phyloP scores from a whole-genome alignment of 2,797 vertebrate genomes.

The Sebastes miniatus region DNA sequence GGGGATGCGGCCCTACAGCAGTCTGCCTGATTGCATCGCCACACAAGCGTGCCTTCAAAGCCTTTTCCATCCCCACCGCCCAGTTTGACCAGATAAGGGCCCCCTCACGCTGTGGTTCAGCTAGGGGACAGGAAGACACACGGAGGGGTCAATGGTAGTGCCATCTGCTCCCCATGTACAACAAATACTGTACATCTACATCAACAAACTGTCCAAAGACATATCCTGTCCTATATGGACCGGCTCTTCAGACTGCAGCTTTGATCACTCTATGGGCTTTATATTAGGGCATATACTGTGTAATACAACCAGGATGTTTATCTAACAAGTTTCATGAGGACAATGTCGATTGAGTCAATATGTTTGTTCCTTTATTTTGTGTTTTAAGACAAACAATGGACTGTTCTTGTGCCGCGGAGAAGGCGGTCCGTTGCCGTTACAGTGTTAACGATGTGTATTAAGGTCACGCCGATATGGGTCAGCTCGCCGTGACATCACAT shows the following conservation, averaged over 20 bases:
- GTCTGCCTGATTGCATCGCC: slow-evolving; percentile 82
- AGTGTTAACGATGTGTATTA: slow-evolving; percentile 50
- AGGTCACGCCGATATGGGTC: slow-evolving; percentile 44
- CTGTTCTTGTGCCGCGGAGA: background rate
- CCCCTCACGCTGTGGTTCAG: slow-evolving; percentile 78
- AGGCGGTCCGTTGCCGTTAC: background rate
- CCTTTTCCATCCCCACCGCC: slow-evolving; percentile 74
- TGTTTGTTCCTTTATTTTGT: slow-evolving; percentile 25
- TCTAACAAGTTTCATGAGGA: slow-evolving; percentile 38
- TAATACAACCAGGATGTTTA: slow-evolving; percentile 50
- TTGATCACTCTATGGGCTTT: slow-evolving; percentile 41
- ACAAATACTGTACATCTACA: slow-evolving; percentile 58
- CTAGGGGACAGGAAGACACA: slow-evolving; percentile 81
- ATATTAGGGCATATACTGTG: slow-evolving; percentile 43
- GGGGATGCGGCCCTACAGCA: slow-evolving; percentile 64
- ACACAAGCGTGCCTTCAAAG: slow-evolving; percentile 83
- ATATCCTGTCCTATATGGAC: slow-evolving; percentile 12
- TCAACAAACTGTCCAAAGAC: slow-evolving; percentile 60
- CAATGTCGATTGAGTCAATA: slow-evolving; percentile 32
- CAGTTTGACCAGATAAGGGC: slow-evolving; percentile 85
- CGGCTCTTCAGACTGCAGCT: slow-evolving; percentile 9
- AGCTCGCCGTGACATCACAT: slow-evolving; percentile 54
- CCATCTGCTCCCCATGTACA: slow-evolving; percentile 72
- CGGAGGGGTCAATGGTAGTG: slow-evolving; percentile 76
- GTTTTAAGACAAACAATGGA: slow-evolving; percentile 8